These are phyloP conservation scores for Drepanosiphum platanoidis DNA, from an alignment of 2,888 invertebrate species.

Conservation along the genomic window DNA sequence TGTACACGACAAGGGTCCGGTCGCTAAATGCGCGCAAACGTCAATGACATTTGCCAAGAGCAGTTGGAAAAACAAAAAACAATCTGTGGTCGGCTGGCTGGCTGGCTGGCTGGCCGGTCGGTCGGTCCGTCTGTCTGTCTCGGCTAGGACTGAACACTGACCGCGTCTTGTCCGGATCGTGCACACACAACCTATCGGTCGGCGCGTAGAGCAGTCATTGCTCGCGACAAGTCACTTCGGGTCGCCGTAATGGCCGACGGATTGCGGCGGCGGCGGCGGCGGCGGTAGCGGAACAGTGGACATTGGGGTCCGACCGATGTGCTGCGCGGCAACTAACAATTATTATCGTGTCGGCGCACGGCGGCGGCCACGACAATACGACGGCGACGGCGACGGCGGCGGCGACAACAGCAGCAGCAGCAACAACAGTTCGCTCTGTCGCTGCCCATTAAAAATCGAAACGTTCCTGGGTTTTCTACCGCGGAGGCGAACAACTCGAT, in stretches of 20 bases:
- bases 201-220: constrained; percentile 3
- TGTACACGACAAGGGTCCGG: neutral
- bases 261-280: neutral
- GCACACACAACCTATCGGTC: neutral
- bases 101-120: neutral
- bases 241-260: constrained; percentile 37
- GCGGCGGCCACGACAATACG: neutral
- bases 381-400: neutral
- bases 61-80: neutral
- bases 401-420: neutral
- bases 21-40: neutral
- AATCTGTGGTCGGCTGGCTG: neutral
- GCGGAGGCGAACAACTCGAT: neutral
- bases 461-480: constrained; percentile 3
- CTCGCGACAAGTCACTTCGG: neutral
- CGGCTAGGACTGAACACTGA: neutral
- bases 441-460: constrained; percentile 10
- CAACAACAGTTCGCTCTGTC: neutral
- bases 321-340: constrained; percentile 19
- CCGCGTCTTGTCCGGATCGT: neutral
- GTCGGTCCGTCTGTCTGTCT: neutral
- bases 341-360: constrained; percentile 23
- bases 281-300: constrained; percentile 18
- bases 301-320: constrained; percentile 40
- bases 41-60: neutral